A percentile compares a stretch with the other conserved stretches of the same genome.
These are phyloP conservation scores for Passerina amoena DNA, from an alignment of 2,113 vertebrate genomes.

Conservation along the genomic window DNA sequence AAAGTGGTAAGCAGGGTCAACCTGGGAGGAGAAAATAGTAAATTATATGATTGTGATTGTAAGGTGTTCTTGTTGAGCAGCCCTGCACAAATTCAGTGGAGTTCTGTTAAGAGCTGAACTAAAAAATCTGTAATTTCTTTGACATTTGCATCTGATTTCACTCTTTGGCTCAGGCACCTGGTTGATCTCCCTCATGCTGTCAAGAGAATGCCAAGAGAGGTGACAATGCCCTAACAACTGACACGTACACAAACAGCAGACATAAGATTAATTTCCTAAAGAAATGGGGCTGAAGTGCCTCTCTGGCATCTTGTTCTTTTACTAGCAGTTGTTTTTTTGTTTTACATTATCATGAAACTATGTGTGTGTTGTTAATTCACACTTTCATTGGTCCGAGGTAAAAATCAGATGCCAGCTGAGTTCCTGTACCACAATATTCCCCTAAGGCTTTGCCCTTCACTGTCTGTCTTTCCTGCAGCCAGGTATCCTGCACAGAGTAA, in stretches of 20 bases:
- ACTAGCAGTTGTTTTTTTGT: background rate
- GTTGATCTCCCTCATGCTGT: background rate
- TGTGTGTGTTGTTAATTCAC: background rate
- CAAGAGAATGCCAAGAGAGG: background rate
- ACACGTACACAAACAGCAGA: background rate
- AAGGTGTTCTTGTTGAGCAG: background rate
- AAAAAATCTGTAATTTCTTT: background rate
- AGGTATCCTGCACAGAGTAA: background rate
- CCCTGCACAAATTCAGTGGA: background rate
- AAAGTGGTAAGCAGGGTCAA: background rate
- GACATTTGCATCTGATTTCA: background rate
- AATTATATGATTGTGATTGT: background rate
- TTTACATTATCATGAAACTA: background rate
- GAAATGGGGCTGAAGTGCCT: background rate
- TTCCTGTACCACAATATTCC: background rate
- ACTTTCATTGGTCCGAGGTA: background rate
- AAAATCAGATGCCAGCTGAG: background rate
- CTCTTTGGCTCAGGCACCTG: background rate
- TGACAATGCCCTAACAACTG: background rate
- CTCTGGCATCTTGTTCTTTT: background rate
- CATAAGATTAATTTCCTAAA: background rate
- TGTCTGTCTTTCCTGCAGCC: background rate
- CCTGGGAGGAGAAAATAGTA: background rate
- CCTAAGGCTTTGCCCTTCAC: background rate
- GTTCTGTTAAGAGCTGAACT: background rate